Conservation (phyloP, 2,888 invertebrate species). For the Perizoma flavofasciatum region DNA sequence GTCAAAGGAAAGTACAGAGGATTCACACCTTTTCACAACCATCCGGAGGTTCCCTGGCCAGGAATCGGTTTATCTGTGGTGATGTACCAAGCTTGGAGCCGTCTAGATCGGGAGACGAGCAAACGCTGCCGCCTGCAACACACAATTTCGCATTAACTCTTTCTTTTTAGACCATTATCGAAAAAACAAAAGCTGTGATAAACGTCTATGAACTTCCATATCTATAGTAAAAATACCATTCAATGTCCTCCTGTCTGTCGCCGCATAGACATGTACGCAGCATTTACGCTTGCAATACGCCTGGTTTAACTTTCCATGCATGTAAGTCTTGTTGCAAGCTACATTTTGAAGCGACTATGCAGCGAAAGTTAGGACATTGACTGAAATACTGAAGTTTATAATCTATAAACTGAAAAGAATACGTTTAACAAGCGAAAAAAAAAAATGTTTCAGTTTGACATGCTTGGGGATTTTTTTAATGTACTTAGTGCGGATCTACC, state of each 20-base stretch:
- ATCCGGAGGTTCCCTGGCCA: slow-evolving; percentile 94
- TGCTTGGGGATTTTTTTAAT: slow-evolving; percentile 11
- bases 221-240: background rate
- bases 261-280: no score
- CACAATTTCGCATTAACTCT: slow-evolving; percentile 18
- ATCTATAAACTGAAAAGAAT: slow-evolving; percentile 10
- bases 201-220: background rate
- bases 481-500: slow-evolving; percentile 28
- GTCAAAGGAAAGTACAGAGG: background rate
- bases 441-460: slow-evolving; percentile 4
- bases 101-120: slow-evolving; percentile 90
- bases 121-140: slow-evolving; percentile 87
- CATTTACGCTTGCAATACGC: no score
- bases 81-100: slow-evolving; percentile 89
- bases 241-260: background rate
- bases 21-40: slow-evolving; percentile 91
- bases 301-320: no score
- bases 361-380: background rate
- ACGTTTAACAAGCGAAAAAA: slow-evolving; percentile 26
- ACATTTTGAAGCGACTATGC: slow-evolving; percentile 1
- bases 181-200: slow-evolving; percentile 6
- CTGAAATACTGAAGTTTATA: background rate
- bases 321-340: background rate
- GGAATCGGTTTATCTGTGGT: slow-evolving; percentile 92
- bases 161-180: background rate